Conservation (phyloP, 2,797 vertebrate genomes). For the Macropus fuliginosus region DNA sequence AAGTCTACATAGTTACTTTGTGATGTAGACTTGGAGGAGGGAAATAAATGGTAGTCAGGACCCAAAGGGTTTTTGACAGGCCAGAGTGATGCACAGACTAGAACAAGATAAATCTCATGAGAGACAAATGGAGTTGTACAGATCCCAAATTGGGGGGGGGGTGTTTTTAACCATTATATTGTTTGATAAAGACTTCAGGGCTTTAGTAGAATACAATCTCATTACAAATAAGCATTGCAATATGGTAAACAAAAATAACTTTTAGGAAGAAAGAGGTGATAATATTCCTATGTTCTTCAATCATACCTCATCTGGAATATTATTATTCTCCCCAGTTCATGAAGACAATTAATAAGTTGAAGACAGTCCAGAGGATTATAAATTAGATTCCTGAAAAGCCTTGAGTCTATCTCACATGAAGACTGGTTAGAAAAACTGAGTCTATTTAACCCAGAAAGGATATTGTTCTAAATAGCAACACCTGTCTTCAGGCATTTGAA, state of each 20-base stretch:
- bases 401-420: not conserved
- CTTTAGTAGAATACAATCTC: not conserved
- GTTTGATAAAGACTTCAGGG: not conserved
- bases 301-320: not conserved
- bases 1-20: not conserved
- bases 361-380: not conserved
- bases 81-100: not conserved
- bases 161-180: not conserved
- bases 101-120: not conserved
- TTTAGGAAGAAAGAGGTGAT: not conserved
- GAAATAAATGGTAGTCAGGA: not conserved
- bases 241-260: not conserved
- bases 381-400: not conserved
- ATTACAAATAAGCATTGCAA: not conserved
- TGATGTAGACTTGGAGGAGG: not conserved
- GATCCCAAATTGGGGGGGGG: not conserved
- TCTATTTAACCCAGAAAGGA: not conserved
- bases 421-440: not conserved
- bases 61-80: not conserved
- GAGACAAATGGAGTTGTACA: not conserved
- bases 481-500: not conserved
- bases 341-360: not conserved
- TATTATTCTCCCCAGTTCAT: not conserved
- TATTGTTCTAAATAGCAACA: not conserved
- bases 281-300: not conserved